Evolutionary conservation across 2,797 vertebrate genomes (phyloP).

Genomic region (Platalea minor): DNA sequence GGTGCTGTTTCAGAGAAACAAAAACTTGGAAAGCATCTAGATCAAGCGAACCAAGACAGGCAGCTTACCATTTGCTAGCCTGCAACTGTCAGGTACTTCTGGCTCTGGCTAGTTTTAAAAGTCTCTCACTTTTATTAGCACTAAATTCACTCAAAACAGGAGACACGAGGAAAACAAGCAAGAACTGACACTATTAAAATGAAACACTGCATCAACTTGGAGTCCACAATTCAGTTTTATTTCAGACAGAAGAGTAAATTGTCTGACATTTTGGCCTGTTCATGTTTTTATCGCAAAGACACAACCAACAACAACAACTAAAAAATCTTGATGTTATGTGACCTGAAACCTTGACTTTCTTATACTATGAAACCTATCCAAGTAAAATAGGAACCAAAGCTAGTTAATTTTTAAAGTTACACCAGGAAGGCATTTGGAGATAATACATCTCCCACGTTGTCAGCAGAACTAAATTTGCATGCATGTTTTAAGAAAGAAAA

Average conservation of each 20-base stretch:
- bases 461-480: background rate
- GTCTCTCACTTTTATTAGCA: constrained; percentile 49
- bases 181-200: constrained; percentile 41
- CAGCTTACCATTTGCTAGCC: background rate
- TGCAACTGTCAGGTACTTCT: background rate
- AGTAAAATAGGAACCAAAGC: background rate
- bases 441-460: background rate
- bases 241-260: constrained; percentile 41
- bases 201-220: constrained; percentile 28
- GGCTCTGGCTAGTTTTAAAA: constrained; percentile 1
- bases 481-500: background rate
- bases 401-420: background rate
- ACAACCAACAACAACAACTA: background rate
- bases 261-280: constrained; percentile 40
- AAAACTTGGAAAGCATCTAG: background rate
- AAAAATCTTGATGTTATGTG: background rate
- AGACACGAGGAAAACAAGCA: background rate
- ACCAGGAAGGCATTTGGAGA: background rate
- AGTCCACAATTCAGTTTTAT: constrained; percentile 56
- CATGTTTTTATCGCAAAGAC: constrained; percentile 15
- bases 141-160: constrained; percentile 46
- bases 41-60: background rate
- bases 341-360: constrained; percentile 9
- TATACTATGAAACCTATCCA: background rate
- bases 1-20: background rate